Base-by-base conservation (phyloP, 2,797 vertebrate species). In the Xerus rutilus region DNA sequence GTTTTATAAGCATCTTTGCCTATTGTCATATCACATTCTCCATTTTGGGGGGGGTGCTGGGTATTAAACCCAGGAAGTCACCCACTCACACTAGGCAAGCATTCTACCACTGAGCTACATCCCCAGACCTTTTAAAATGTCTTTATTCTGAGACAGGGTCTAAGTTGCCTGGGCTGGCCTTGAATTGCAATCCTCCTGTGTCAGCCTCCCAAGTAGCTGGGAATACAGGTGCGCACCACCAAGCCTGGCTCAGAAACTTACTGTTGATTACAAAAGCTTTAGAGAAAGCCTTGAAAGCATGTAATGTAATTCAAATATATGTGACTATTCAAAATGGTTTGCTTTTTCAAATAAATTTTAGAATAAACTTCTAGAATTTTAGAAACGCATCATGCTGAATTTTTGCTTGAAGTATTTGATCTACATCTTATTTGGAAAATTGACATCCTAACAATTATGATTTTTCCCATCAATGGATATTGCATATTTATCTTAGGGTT, bases 341-440 rank as follows among this genome's bases (percentile, higher is more conserved):
- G 20, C 39, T 70, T 52, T 88, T 70, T 43, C 43, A 17, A 8
- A 17, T 12, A 39, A 59, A 74, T 21, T 95, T 92, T 91, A 86
- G 62, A 65, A 65, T 28, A 65, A 82, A 59, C 32, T 87, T 95
- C 1, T 82, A 82, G 32, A 83, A 35, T 72, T 83, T 76, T 47
- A 69, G 14, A 94, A 81, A 67, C 35, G 59, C n/a, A 69, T 7
- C 2, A 25, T 49, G 8, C 59, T 87, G 43, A 28, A 15, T 82
- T 69, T 95, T 87, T 81, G 23, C 79, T 20, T 82, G 76, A 87
- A 23, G 59, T n/a, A 32, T 92, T 87, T 72, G 77, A 54, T 54
- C 25, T 74, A 74, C 11, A 18, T 67, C 86, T 32, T 23, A 77
- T 85, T 89, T 89, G 65, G 28, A 85, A 57, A 65, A 64, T 28